Conservation (phyloP, 2,888 invertebrate species). For the Subacronicta megacephala region DNA sequence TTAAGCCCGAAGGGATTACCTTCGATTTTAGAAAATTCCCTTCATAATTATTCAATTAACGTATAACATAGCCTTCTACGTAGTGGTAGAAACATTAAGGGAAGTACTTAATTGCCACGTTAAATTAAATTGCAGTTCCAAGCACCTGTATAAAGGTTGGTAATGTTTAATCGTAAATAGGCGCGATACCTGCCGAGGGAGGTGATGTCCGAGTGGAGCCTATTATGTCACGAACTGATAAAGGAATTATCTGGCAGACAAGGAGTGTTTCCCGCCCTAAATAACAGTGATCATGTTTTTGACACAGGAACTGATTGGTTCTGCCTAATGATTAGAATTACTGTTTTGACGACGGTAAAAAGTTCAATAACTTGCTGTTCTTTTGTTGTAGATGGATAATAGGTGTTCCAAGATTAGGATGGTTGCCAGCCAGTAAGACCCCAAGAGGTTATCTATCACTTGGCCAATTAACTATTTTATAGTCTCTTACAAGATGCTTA, state of each 20-base stretch:
- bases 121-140: neutral
- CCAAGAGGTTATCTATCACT: too few species aligned
- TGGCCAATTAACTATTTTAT: too few species aligned
- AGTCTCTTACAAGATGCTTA: too few species aligned
- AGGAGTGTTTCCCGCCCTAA: conserved; percentile 5
- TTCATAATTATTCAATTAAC: too few species aligned
- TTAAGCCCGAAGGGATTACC: neutral
- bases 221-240: conserved; percentile 31
- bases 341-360: too few species aligned
- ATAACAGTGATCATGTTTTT: conserved; percentile 7
- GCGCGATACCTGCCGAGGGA: conserved; percentile 3
- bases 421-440: too few species aligned
- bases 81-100: neutral
- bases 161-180: conserved; percentile 17
- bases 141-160: conserved; percentile 7
- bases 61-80: neutral
- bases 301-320: conserved; percentile 1
- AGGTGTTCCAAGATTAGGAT: too few species aligned
- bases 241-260: conserved; percentile 32
- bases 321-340: neutral
- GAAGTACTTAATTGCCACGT: neutral
- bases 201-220: conserved; percentile 21
- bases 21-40: too few species aligned
- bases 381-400: too few species aligned
- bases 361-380: too few species aligned